Evolutionary conservation across 2,888 invertebrate genomes (phyloP).

Genomic region (Euphydryas editha): DNA sequence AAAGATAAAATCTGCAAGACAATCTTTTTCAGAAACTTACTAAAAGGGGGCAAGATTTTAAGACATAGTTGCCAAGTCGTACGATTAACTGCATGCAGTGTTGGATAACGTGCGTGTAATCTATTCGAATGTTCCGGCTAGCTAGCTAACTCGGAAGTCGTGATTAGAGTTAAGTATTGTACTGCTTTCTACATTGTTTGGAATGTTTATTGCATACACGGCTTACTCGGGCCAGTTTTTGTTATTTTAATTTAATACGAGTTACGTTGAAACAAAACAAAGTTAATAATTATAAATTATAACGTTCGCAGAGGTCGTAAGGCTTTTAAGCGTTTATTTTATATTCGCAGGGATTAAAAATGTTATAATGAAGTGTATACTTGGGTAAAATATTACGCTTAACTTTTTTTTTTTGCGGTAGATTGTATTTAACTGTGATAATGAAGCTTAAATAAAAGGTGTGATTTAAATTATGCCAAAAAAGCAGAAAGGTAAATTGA

Average conservation of each 20-base stretch:
- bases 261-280: not conserved
- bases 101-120: slow-evolving; percentile 35
- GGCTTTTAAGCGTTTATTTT: not conserved
- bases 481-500: no score
- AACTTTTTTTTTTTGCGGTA: not conserved
- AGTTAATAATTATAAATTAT: not conserved
- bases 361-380: not conserved
- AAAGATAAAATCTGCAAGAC: slow-evolving; percentile 5
- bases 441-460: not conserved
- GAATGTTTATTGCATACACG: slow-evolving; percentile 12
- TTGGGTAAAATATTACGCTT: not conserved
- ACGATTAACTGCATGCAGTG: slow-evolving; percentile 30
- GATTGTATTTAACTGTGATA: not conserved
- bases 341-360: not conserved
- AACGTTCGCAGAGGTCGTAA: not conserved
- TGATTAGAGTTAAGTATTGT: slow-evolving; percentile 28
- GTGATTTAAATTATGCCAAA: no score
- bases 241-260: slow-evolving; percentile 12
- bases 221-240: not conserved
- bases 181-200: slow-evolving; percentile 14
- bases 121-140: slow-evolving; percentile 36
- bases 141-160: slow-evolving; percentile 27
- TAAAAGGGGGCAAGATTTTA: slow-evolving; percentile 20
- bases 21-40: slow-evolving; percentile 5
- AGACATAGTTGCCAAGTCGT: slow-evolving; percentile 22